A percentile compares a stretch with the other conserved stretches of the same genome.
phyloP scores from a whole-genome alignment of 2,888 invertebrate genomes.

The Platycnemis pennipes region DNA sequence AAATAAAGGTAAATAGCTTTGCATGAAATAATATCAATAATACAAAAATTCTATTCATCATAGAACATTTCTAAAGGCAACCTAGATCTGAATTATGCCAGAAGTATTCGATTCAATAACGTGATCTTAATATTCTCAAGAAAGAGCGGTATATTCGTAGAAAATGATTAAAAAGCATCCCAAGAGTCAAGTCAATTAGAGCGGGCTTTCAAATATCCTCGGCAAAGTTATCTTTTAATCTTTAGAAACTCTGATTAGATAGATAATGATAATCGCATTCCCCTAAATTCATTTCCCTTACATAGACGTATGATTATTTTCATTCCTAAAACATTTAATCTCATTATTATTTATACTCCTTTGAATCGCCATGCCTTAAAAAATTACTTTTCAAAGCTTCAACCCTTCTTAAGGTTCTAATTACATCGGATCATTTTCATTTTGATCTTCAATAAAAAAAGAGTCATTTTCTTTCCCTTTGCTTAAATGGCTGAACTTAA shows the following conservation, averaged over 20 bases:
- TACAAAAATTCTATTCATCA: no score
- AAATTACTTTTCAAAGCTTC: not conserved
- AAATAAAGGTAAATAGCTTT: no score
- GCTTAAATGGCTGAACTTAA: not conserved
- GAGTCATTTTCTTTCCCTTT: not conserved
- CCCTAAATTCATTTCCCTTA: not conserved
- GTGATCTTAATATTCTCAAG: no score
- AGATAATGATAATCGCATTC: not conserved
- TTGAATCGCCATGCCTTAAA: not conserved
- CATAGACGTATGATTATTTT: not conserved
- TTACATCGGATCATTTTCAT: not conserved
- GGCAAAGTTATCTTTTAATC: not conserved
- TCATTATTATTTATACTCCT: not conserved
- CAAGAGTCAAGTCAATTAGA: no score
- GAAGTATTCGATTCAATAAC: no score
- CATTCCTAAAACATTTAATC: not conserved
- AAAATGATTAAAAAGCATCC: no score
- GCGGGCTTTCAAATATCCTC: not conserved
- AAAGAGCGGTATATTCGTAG: no score
- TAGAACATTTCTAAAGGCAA: no score
- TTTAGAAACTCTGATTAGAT: not conserved
- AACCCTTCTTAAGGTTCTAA: not conserved
- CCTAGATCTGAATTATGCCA: no score
- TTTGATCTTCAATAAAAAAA: not conserved
- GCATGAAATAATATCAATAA: no score